Base-by-base conservation (phyloP, 2,888 invertebrate species). In the Galeopsomyia nigrocyanea region DNA sequence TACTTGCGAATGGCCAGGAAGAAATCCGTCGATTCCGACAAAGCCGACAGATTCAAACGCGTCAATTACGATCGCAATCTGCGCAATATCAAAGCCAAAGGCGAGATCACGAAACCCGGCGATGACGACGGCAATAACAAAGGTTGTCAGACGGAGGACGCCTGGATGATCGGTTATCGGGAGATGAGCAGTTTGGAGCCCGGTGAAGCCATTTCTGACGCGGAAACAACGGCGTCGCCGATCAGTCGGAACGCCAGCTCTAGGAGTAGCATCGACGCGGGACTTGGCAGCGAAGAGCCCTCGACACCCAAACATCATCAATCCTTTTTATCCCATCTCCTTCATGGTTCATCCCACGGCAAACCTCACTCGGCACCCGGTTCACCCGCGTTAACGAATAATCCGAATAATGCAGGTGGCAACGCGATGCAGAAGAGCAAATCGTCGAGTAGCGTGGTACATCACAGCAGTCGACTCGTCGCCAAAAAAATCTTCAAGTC, bases 371-470 rank as follows among this genome's bases (percentile, higher is more conserved):
- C 90, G 71, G 87, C 88, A 60, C 88, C 89, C 47, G 87, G 88
- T 74, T 89, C 89, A n/a, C 89, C 89, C 74, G 86, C 86, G 80
- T 88, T 89, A 82, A 84, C 88, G 69, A 80, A 39, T 39, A 39
- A 39, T 10, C 39, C 82, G 71, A 84, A 83, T 81, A 86, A 88
- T 82, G 87, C 90, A 88, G 91, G 91, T 88, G 87, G 87, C 80
- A 85, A 86, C 81, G 91, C 91, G 86, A 95, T 95, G 95, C 95
- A 95, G 91, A 95, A 95, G 89, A 95, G 95, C 82, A 94, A 95
- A 87, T 95, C 95, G 39, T 94, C 94, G 79, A 94, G 94, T 84
- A 94, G 94, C 88, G 94, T 95, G 85, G 93, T 95, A 84, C 94
- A 94, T 80, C 90, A 90, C 80, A 89, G 90, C 60, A 89, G 90